These are phyloP conservation scores for Lottia gigantea DNA, from an alignment of 2,888 invertebrate species.

Conservation along the genomic window DNA sequence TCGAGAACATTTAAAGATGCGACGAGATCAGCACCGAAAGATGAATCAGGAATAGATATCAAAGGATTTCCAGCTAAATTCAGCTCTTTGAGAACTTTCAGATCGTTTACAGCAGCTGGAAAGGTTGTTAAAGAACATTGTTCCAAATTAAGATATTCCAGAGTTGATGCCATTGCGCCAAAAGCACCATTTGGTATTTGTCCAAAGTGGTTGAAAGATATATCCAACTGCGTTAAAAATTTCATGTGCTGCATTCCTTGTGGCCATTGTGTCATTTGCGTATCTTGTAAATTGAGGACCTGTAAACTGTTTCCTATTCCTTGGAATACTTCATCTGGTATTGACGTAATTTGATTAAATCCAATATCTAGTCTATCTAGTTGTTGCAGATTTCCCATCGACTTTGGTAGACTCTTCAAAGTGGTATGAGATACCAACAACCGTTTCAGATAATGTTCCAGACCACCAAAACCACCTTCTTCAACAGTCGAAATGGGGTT, in stretches of 20 bases:
- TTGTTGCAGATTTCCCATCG: conserved; percentile 11
- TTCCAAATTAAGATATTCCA: conserved; percentile 11
- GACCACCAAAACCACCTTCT: conserved; percentile 15
- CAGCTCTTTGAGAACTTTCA: conserved; percentile 14
- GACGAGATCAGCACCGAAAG: conserved; percentile 8
- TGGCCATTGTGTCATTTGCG: conserved; percentile 21
- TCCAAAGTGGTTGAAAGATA: conserved; percentile 12
- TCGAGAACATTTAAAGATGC: conserved; percentile 17
- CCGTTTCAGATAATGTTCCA: conserved; percentile 14
- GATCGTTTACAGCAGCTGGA: conserved; percentile 7
- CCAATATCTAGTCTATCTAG: conserved; percentile 12
- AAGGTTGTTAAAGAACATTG: conserved; percentile 16
- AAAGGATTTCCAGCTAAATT: conserved; percentile 17
- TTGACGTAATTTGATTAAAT: background rate
- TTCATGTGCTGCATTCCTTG: conserved; percentile 12
- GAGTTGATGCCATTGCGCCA: background rate
- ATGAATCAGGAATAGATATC: background rate
- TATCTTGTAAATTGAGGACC: conserved; percentile 6
- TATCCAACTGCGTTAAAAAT: conserved; percentile 11
- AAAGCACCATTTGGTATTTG: conserved; percentile 15
- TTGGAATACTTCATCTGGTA: conserved; percentile 8
- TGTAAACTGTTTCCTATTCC: conserved; percentile 8
- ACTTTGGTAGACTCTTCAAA: conserved; percentile 11
- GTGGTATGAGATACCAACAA: conserved; percentile 13
- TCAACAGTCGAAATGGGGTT: conserved; percentile 18